These are phyloP conservation scores for Heptranchias perlo DNA, from an alignment of 2,113 vertebrate species.

Conservation along the genomic window DNA sequence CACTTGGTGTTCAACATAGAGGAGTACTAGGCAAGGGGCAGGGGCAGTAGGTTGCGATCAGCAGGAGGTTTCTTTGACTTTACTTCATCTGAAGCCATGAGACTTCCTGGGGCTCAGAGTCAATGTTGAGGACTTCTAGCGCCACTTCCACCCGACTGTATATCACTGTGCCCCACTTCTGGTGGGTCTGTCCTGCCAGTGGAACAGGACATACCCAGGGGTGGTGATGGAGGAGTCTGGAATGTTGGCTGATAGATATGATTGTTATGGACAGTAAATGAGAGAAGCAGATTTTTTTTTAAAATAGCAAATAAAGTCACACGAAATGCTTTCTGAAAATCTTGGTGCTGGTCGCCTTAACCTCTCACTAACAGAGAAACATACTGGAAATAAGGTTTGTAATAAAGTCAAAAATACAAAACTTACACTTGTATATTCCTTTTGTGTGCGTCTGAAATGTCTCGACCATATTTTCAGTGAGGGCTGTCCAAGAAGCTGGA, in stretches of 20 bases:
- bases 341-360: no score
- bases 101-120: not conserved
- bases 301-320: not conserved
- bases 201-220: no score
- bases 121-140: no score
- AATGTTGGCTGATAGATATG: not conserved
- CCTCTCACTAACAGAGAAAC: no score
- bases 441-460: not conserved
- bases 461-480: not conserved
- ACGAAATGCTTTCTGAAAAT: not conserved
- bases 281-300: not conserved
- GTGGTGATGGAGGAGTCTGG: no score
- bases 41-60: not conserved
- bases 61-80: not conserved
- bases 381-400: no score
- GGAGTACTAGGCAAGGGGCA: no score
- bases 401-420: no score
- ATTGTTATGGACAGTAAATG: not conserved
- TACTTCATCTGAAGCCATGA: not conserved
- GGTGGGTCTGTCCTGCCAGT: no score
- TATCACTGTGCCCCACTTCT: no score
- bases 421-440: no score
- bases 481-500: not conserved
- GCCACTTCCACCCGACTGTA: no score
- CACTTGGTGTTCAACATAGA: not conserved